Conservation (phyloP, 2,888 invertebrate genomes). For the Globia sparganii region DNA sequence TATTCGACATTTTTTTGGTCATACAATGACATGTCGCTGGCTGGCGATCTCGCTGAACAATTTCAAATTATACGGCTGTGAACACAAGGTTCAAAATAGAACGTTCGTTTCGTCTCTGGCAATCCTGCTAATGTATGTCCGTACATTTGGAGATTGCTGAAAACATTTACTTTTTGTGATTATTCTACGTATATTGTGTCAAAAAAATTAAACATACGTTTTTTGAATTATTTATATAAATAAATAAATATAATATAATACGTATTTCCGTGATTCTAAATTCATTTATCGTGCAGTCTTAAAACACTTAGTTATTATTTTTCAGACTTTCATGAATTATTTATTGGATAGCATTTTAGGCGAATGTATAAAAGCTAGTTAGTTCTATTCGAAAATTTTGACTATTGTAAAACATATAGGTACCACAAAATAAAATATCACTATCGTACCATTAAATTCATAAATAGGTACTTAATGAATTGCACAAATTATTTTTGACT, state of each 20-base stretch:
- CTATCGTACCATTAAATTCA: too few relatives aligned
- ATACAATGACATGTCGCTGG: slow-evolving; percentile 48
- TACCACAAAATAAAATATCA: neutral
- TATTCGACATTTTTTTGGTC: slow-evolving; percentile 64
- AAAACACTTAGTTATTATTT: neutral
- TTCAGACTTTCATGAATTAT: neutral
- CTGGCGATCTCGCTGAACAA: slow-evolving; percentile 10
- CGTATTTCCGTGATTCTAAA: too few relatives aligned
- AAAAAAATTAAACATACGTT: neutral
- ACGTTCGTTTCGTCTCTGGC: neutral
- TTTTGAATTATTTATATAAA: neutral
- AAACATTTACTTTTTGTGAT: neutral
- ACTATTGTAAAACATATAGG: neutral
- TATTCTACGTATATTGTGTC: neutral
- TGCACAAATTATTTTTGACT: slow-evolving; percentile 11
- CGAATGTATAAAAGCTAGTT: neutral
- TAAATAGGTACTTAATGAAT: slow-evolving; percentile 18
- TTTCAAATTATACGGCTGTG: slow-evolving; percentile 37
- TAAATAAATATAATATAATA: neutral
- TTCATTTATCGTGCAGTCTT: too few relatives aligned
- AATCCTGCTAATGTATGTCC: slow-evolving; percentile 27
- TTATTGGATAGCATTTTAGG: neutral
- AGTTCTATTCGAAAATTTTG: neutral
- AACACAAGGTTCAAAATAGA: slow-evolving; percentile 38
- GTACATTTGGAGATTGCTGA: slow-evolving; percentile 17